Base-by-base conservation (phyloP, 2,797 vertebrate species). In the Sebastes vulpes region DNA sequence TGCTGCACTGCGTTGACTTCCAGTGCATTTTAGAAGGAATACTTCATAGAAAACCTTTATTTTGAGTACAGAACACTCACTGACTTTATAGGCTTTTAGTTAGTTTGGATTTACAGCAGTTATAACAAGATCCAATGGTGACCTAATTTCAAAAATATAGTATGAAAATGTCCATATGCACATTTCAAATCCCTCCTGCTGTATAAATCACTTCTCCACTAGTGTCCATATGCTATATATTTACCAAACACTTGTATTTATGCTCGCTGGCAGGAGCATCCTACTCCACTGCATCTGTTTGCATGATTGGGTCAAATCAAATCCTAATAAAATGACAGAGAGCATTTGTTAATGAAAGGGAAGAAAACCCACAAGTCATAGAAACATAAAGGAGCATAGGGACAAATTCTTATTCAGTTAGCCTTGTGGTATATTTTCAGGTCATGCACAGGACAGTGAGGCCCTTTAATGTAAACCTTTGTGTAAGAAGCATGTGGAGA, bases 51-150 rank as follows among this genome's bases (percentile, higher is more conserved):
- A 70, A 60, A 14, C 10, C 14, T 20, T 4, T n/a, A 7, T 53
- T 31, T 67, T 16, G 9, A n/a, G 23, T 21, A 18, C 9, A 2
- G 29, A 14, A 28, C 14, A 21, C 10, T 66, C 31, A 14, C 20
- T 56, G 14, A 56, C 28, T 38, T 75, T 50, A 50, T 28, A 64
- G 26, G 50, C 20, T 73, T 52, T 29, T 16, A 20, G 9, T 42
- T 23, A 58, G n/a, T 25, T 68, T 56, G 3, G 68, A 66, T 75
- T 63, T 52, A 54, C 18, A 76, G 21, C 59, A 66, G 52, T 38
- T 72, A 7, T 6, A 48, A 60, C 3, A 65, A 29, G 14, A 2
- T 63, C 70, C 26, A 64, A 7, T 20, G 16, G 14, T 38, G 69
- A 68, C 57, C 28, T 67, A 7, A 46, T 65, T 72, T 61, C 3